These are phyloP conservation scores for Eupsilia transversa DNA, from an alignment of 2,888 invertebrate genomes.

Conservation along the genomic window DNA sequence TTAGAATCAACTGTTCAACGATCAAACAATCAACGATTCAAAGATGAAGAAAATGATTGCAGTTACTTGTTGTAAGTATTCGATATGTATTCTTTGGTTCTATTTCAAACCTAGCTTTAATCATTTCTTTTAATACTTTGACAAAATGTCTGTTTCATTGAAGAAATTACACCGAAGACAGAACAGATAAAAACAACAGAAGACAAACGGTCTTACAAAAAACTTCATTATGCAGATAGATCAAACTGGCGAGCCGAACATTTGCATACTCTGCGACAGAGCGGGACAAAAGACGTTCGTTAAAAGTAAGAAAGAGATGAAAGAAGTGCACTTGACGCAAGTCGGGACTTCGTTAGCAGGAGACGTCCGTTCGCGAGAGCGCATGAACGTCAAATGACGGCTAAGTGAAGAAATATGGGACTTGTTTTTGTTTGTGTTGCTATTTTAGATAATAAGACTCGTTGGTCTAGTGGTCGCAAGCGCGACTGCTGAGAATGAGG, in stretches of 20 bases:
- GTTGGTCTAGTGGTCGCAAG: not conserved
- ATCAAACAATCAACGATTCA: too few species aligned
- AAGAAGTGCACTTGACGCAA: conserved; percentile 73
- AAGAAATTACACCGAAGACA: conserved; percentile 18
- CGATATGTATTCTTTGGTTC: not conserved
- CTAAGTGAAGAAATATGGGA: conserved; percentile 65
- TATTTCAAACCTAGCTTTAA: too few species aligned
- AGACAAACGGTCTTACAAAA: conserved; percentile 70
- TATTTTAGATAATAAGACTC: conserved; percentile 28
- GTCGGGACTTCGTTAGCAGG: conserved; percentile 81
- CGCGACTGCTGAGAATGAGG: not conserved
- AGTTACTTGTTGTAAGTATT: too few species aligned
- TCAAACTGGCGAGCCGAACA: conserved; percentile 71
- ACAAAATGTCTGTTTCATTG: conserved; percentile 17
- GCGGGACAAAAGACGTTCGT: conserved; percentile 67
- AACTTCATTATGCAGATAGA: conserved; percentile 82
- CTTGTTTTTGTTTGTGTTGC: conserved; percentile 51
- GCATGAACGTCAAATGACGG: conserved; percentile 70
- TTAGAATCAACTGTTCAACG: too few species aligned
- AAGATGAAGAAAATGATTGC: not conserved
- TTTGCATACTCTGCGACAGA: conserved; percentile 70
- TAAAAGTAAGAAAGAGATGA: conserved; percentile 68
- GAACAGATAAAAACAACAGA: conserved; percentile 33
- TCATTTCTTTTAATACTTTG: not conserved
- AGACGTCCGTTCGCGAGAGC: conserved; percentile 73